phyloP scores from a whole-genome alignment of 2,888 invertebrate genomes.

The Hylaea fasciaria region DNA sequence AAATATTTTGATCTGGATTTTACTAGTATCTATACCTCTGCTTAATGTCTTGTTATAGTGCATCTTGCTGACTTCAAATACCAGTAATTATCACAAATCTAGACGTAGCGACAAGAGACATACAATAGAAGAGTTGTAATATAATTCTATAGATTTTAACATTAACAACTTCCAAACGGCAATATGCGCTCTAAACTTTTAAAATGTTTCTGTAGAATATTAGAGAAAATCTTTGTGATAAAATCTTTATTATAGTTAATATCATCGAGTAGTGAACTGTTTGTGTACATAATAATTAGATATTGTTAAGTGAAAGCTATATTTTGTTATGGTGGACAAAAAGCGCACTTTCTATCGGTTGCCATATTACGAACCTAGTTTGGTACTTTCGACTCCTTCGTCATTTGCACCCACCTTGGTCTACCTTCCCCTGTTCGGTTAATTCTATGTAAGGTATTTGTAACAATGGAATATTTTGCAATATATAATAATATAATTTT shows the following conservation, averaged over 20 bases:
- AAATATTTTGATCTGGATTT: slow-evolving; percentile 76
- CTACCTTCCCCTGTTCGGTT: slow-evolving; percentile 50
- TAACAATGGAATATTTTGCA: slow-evolving; percentile 84
- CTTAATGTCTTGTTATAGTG: slow-evolving; percentile 63
- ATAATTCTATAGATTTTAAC: slow-evolving; percentile 1
- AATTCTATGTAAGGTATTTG: slow-evolving; percentile 62
- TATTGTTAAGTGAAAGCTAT: slow-evolving; percentile 75
- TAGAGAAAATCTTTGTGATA: slow-evolving; percentile 78
- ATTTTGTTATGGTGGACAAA: slow-evolving; percentile 78
- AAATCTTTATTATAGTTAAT: slow-evolving; percentile 57
- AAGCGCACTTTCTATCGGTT: slow-evolving; percentile 69
- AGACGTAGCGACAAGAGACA: slow-evolving; percentile 16
- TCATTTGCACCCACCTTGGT: slow-evolving; percentile 59
- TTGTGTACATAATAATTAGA: slow-evolving; percentile 62
- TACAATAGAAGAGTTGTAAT: slow-evolving; percentile 4
- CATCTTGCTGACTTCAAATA: slow-evolving; percentile 56
- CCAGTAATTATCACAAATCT: slow-evolving; percentile 28
- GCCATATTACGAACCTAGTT: slow-evolving; percentile 63
- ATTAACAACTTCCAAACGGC: slow-evolving; percentile 41
- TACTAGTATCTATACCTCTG: slow-evolving; percentile 52
- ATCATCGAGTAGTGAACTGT: slow-evolving; percentile 76
- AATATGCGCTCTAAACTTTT: slow-evolving; percentile 59
- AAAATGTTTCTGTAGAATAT: slow-evolving; percentile 69
- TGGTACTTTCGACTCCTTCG: slow-evolving; percentile 48
- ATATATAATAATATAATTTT: slow-evolving; percentile 75